Evolutionary conservation across 2,797 vertebrate species (phyloP), one percentile per base, ranked within the genome.

Genomic region (Eptatretus atami): DNA sequence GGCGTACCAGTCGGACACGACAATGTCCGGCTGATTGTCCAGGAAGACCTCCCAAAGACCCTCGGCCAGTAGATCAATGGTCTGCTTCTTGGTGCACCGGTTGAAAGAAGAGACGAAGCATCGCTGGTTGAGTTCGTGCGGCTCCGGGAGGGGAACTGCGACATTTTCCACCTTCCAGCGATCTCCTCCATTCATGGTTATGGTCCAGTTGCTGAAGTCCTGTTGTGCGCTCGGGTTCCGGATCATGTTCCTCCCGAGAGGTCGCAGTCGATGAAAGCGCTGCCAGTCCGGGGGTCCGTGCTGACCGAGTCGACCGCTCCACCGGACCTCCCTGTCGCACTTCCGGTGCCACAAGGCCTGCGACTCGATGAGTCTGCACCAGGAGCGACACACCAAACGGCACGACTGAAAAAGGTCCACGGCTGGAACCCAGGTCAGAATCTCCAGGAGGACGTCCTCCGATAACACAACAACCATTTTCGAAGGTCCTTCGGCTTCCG

Each of bases 341-440:
- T 61, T 61, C n/a, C n/a, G 9, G n/a, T 61, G n/a, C 57, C 57
- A 61, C 57, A 61, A 25, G 57, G 9, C 57, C n/a, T 25, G n/a
- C 57, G 57, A 61, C 10, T 61, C 57, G 10, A 61, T 25, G 2
- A 61, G 9, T n/a, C 57, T 9, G 11, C 9, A 25, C 57, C 57
- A 61, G 12, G 57, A n/a, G 9, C 9, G 12, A 25, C 57, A 61
- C 57, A 61, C 57, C n/a, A 25, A n/a, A 12, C 57, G 57, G 57
- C 57, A 61, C n/a, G n/a, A 14, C 12, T 52, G 1, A 8, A 86
- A 68, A 69, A 93, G 76, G 1, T 82, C 73, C 6, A 66, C 15
- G 2, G 72, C 72, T 0, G 87, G 82, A 1, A 93, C 67, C 52
- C 76, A 72, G 2, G 76, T 74, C 53, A 92, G 75, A 65, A 95